A percentile compares a stretch with the other conserved stretches of the same genome.
phyloP scores from a whole-genome alignment of 2,888 invertebrate genomes.

The Brenthis hecate region DNA sequence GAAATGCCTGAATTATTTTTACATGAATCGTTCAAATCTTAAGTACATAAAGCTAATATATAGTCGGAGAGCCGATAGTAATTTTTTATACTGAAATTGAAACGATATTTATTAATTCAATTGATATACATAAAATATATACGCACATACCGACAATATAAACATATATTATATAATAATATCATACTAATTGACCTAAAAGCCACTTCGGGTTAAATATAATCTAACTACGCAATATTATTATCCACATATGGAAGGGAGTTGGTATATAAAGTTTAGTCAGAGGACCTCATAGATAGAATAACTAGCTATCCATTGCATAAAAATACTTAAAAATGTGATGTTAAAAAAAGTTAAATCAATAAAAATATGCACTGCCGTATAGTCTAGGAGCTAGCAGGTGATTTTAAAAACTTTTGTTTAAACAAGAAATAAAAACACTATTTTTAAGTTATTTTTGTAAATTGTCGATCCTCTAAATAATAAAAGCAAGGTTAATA shows the following conservation, averaged over 20 bases:
- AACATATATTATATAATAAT: slow-evolving; percentile 11
- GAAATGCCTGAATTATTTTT: neutral
- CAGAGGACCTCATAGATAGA: neutral
- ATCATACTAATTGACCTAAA: slow-evolving; percentile 72
- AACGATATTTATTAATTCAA: neutral
- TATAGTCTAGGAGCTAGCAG: no score
- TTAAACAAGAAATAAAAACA: no score
- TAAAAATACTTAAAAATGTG: neutral
- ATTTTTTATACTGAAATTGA: neutral
- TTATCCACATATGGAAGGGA: slow-evolving; percentile 67
- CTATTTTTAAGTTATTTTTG: no score
- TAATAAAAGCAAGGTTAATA: no score
- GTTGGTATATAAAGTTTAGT: neutral
- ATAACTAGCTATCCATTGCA: neutral
- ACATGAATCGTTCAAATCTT: slow-evolving; percentile 8
- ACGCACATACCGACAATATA: slow-evolving; percentile 17
- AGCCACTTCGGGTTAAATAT: slow-evolving; percentile 61
- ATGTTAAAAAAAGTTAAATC: neutral
- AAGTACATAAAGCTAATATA: slow-evolving; percentile 3
- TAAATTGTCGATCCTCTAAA: no score
- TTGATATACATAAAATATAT: neutral
- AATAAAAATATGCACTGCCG: neutral
- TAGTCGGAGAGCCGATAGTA: neutral
- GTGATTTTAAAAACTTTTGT: no score
- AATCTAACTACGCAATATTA: slow-evolving; percentile 48